Conservation (phyloP, 2,888 invertebrate species). For the Leucoptera coffeella region DNA sequence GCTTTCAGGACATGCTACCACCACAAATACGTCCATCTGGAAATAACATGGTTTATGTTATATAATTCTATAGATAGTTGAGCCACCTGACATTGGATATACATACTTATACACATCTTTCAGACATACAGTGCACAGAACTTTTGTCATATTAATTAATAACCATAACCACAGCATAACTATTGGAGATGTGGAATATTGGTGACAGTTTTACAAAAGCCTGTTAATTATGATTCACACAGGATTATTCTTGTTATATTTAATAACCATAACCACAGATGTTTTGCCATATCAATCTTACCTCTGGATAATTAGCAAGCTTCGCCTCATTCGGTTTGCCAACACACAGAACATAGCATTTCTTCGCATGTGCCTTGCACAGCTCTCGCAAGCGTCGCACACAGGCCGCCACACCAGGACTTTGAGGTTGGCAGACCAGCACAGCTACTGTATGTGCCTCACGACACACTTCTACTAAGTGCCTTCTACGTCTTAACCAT, state of each 20-base stretch:
- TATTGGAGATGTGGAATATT: no score
- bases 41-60: no score
- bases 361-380: conserved; percentile 71
- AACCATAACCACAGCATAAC: no score
- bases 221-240: no score
- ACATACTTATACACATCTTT: no score
- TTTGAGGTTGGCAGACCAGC: conserved; percentile 84
- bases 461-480: conserved; percentile 83
- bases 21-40: conserved; percentile 85
- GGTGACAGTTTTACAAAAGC: no score
- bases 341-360: conserved; percentile 85
- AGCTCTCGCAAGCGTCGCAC: conserved; percentile 69
- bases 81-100: no score
- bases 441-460: conserved; percentile 85
- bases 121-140: no score
- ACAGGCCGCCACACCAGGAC: conserved; percentile 69
- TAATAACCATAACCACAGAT: no score
- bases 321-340: conserved; percentile 94
- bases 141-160: no score
- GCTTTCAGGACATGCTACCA: conserved; percentile 89
- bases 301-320: conserved; percentile 89
- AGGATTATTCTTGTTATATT: no score
- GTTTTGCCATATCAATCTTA: conserved; percentile 14
- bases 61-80: no score
- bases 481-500: conserved; percentile 75